phyloP scores from a whole-genome alignment of 2,888 invertebrate species.

The Periphyllus acericola region DNA sequence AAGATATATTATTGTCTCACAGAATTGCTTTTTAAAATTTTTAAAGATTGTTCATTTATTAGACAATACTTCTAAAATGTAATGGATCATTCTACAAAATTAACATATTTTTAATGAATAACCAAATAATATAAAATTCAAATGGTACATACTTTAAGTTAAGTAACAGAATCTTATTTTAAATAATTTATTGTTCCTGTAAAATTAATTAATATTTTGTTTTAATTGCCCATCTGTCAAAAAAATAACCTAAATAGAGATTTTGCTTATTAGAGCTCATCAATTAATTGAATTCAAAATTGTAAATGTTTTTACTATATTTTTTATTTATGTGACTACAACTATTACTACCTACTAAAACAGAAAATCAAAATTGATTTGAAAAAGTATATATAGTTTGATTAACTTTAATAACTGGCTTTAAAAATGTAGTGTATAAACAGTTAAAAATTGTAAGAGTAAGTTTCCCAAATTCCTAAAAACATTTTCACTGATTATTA shows the following conservation, averaged over 20 bases:
- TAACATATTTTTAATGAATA: neutral
- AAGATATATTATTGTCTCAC: neutral
- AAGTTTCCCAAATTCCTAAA: too few species aligned
- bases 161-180: neutral
- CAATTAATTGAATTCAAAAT: neutral
- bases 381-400: too few species aligned
- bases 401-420: too few species aligned
- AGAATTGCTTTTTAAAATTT: neutral
- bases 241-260: neutral
- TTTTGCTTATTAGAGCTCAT: constrained; percentile 11
- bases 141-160: neutral
- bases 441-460: too few species aligned
- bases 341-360: neutral
- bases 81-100: neutral
- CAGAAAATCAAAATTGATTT: too few species aligned
- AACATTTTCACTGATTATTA: too few species aligned
- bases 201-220: neutral
- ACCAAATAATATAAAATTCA: too few species aligned
- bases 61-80: neutral
- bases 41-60: neutral
- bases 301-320: neutral
- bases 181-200: neutral
- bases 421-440: too few species aligned
- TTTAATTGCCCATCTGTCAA: neutral
- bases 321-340: neutral